Conservation (phyloP, 2,888 invertebrate species). For the Acanthosepion esculentum region DNA sequence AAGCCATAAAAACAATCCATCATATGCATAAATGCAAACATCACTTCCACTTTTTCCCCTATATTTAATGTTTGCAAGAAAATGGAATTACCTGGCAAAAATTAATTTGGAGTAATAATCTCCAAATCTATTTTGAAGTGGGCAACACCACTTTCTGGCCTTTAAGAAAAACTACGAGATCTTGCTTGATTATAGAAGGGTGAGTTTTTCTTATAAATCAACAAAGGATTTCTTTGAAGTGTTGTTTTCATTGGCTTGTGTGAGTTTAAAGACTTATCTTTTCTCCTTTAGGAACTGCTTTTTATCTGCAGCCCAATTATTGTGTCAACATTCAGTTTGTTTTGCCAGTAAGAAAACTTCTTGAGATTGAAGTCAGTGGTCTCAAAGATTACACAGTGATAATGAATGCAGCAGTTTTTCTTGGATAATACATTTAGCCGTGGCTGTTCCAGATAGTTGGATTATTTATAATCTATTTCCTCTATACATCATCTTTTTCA, state of each 20-base stretch:
- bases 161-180: too few species aligned
- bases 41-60: too few species aligned
- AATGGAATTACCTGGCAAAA: too few species aligned
- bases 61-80: too few species aligned
- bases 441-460: neutral
- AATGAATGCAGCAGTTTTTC: neutral
- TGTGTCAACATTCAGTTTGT: conserved; percentile 18
- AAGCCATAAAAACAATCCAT: too few species aligned
- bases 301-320: neutral
- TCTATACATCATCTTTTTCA: too few species aligned
- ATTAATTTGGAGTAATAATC: too few species aligned
- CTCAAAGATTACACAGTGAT: neutral
- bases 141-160: too few species aligned
- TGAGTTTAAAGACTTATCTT: neutral
- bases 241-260: conserved; percentile 18
- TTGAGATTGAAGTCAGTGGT: too few species aligned
- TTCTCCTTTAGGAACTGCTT: neutral
- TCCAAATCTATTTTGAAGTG: too few species aligned
- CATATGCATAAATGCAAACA: too few species aligned
- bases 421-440: neutral
- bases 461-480: neutral
- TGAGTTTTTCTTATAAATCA: conserved; percentile 1
- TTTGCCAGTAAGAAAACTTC: neutral
- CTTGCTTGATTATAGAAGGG: neutral
- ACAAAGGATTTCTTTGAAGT: neutral